Base-by-base conservation (phyloP, 1,140 invertebrate species). In the Scaptodrosophila lebanonensis region DNA sequence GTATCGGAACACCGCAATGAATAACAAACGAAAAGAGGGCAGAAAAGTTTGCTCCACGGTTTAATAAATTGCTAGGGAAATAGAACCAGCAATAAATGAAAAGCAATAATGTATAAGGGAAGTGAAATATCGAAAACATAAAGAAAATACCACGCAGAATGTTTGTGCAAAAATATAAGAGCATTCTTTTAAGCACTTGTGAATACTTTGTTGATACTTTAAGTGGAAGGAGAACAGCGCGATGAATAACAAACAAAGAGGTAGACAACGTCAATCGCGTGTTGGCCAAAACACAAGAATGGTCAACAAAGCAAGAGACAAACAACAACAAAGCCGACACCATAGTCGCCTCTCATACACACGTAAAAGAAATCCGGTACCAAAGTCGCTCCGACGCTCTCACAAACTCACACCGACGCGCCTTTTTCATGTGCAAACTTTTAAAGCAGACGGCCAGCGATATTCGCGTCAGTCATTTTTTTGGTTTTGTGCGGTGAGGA, bases 401-500 rank as follows among this genome's bases (percentile, higher is more conserved):
- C 9, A 8, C 36, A 40, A 12, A 16, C n/a, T n/a, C 17, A 50
- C 38, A 20, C 13, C 48, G 52, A 20, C 39, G 47, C 57, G 58
- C 62, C 58, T 63, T 58, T 63, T 62, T 45, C 58, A 66, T n/a
- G n/a, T n/a, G n/a, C n/a, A 66, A 48, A 29, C 66, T 66, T 58
- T 49, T 58, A 66, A 65, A 65, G 62, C 62, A 50, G 62, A 50
- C 52, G 44, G n/a, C 62, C 44, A 66, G 47, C 51, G 52, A 39
- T 63, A 39, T 66, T 66, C 48, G 15, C 48, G 58, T 63, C 60
- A 63, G 15, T 42, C 17, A 43, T 43, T 20, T 59, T 66, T 52
- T 66, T 62, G 44, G 38, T 39, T 29, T 50, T 63, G 20, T 66
- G 43, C 62, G 40, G 53, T 51, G 66, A 66, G 58, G 52, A 65